phyloP scores from a whole-genome alignment of 2,113 vertebrate species.

The Taurulus bubalis region DNA sequence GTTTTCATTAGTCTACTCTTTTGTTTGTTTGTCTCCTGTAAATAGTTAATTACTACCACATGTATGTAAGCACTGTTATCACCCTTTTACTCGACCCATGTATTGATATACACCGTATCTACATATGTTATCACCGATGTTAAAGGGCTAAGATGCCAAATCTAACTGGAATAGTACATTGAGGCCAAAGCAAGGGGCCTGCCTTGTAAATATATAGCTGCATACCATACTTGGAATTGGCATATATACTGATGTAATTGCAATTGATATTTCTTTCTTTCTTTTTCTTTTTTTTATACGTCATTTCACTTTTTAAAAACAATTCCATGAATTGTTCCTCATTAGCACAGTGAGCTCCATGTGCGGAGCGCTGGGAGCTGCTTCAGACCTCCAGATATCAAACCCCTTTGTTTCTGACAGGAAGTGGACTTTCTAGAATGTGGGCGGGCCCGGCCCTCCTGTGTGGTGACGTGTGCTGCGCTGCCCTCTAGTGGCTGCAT shows the following conservation, averaged over 20 bases:
- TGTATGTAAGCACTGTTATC: conserved; percentile 80
- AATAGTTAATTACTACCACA: conserved; percentile 72
- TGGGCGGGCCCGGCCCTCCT: conserved; percentile 66
- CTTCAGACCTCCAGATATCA: conserved; percentile 75
- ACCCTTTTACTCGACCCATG: conserved; percentile 71
- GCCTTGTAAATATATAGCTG: conserved; percentile 70
- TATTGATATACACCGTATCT: conserved; percentile 65
- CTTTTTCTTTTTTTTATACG: conserved; percentile 26
- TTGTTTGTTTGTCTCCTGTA: conserved; percentile 63
- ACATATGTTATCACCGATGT: conserved; percentile 69
- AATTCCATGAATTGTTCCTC: conserved; percentile 82
- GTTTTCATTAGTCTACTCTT: conserved; percentile 25
- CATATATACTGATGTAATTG: conserved; percentile 64
- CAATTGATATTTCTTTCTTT: conserved; percentile 48
- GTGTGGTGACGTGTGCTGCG: conserved; percentile 76
- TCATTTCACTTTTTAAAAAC: conserved; percentile 64
- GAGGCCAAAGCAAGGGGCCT: conserved; percentile 67
- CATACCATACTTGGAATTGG: conserved; percentile 71
- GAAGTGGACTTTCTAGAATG: conserved; percentile 76
- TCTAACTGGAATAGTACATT: conserved; percentile 77
- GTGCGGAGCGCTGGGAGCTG: conserved; percentile 60
- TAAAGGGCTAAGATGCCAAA: conserved; percentile 83
- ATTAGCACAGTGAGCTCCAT: conserved; percentile 64
- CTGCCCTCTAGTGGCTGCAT: conserved; percentile 79
- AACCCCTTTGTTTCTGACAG: conserved; percentile 77